A percentile compares a stretch with the other conserved stretches of the same genome.
These are phyloP conservation scores for Rhagonycha lutea DNA, from an alignment of 2,888 invertebrate species.

Conservation along the genomic window DNA sequence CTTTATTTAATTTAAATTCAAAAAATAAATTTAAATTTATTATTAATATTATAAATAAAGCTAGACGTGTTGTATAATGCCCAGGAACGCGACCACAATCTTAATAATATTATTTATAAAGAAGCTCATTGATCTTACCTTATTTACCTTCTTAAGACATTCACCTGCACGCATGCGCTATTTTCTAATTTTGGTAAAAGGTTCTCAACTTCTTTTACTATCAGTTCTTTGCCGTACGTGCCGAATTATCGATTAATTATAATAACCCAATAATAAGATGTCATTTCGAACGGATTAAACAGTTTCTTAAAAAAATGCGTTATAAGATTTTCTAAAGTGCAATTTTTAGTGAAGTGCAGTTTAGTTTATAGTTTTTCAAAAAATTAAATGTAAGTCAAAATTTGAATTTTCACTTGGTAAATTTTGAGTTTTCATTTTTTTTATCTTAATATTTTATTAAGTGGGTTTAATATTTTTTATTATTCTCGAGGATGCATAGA, in stretches of 20 bases:
- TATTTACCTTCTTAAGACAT: conserved; percentile 34
- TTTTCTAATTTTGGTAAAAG: conserved; percentile 37
- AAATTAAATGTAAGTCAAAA: conserved; percentile 4
- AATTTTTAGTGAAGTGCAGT: conserved; percentile 27
- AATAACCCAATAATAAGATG: not conserved
- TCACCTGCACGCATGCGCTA: conserved; percentile 39
- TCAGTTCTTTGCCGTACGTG: conserved; percentile 45
- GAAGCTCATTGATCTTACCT: conserved; percentile 27
- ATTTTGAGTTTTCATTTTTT: not conserved
- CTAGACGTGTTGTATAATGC: conserved; percentile 12
- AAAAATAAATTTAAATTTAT: not conserved
- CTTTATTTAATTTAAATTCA: no score
- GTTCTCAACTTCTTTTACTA: conserved; percentile 43
- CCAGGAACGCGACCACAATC: conserved; percentile 3
- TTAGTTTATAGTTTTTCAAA: conserved; percentile 11
- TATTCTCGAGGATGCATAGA: not conserved
- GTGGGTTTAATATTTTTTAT: not conserved
- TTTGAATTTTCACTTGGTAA: not conserved
- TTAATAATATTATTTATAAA: conserved; percentile 7
- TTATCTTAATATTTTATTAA: not conserved
- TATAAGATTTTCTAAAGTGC: conserved; percentile 33
- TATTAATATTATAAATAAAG: not conserved
- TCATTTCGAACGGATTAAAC: not conserved
- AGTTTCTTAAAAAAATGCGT: conserved; percentile 30
- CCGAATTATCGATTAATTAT: conserved; percentile 17